These are phyloP conservation scores for Gibbula magus DNA, from an alignment of 2,888 invertebrate species.

Conservation along the genomic window DNA sequence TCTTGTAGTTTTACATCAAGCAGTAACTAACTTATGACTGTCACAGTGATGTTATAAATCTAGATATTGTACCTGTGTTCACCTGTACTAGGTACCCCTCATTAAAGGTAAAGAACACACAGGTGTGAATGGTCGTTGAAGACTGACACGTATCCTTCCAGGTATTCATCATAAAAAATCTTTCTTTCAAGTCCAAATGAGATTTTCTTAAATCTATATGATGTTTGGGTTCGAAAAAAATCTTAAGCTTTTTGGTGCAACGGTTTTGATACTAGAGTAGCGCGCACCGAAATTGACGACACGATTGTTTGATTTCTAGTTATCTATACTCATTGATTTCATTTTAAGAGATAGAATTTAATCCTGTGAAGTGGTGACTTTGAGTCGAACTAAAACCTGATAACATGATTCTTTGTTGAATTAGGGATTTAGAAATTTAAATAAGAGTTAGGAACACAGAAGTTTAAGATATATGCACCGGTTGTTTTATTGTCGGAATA, in stretches of 20 bases:
- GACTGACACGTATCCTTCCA: not conserved
- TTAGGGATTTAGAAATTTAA: too few relatives aligned
- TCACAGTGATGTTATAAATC: conserved; percentile 14
- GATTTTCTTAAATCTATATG: not conserved
- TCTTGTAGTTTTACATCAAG: too few relatives aligned
- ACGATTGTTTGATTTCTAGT: too few relatives aligned
- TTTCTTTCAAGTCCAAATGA: conserved; percentile 11
- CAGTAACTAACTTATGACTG: not conserved
- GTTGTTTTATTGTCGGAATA: too few relatives aligned
- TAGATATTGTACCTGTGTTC: not conserved
- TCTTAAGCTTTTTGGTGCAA: not conserved
- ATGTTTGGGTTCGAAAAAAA: not conserved
- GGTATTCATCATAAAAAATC: not conserved
- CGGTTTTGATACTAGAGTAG: not conserved
- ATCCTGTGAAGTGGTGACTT: too few relatives aligned
- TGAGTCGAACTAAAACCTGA: too few relatives aligned
- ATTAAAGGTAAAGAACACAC: not conserved
- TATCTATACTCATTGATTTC: too few relatives aligned
- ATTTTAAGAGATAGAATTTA: too few relatives aligned
- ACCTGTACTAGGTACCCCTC: not conserved
- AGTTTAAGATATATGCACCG: too few relatives aligned
- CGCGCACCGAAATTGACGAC: too few relatives aligned
- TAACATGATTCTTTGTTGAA: too few relatives aligned
- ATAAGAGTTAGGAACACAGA: too few relatives aligned
- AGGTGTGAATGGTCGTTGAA: not conserved